These are phyloP conservation scores for Thecocarcelia acutangulata DNA, from an alignment of 2,888 invertebrate genomes.

Conservation along the genomic window DNA sequence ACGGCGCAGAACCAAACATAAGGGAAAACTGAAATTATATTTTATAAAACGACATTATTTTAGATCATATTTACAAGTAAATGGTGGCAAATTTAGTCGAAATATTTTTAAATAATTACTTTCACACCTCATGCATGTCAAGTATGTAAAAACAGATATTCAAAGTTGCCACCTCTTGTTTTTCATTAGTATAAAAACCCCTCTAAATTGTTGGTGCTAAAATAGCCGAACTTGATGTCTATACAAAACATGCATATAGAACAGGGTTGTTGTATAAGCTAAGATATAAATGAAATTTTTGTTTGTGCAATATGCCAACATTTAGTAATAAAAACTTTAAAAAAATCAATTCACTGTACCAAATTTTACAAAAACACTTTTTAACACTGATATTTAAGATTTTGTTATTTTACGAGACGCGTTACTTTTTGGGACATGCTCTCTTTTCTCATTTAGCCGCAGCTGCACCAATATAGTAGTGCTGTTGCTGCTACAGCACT, in stretches of 20 bases:
- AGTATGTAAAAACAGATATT: neutral
- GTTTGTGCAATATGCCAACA: slow-evolving; percentile 13
- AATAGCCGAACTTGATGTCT: slow-evolving; percentile 26
- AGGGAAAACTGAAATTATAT: too few species aligned
- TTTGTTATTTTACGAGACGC: neutral
- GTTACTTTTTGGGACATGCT: slow-evolving; percentile 10
- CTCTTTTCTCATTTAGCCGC: slow-evolving; percentile 5
- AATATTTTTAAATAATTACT: too few species aligned
- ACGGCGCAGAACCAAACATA: too few species aligned
- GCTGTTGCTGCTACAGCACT: slow-evolving; percentile 12
- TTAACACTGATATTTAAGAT: slow-evolving; percentile 22
- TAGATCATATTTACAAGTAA: too few species aligned
- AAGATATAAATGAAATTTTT: slow-evolving; percentile 49
- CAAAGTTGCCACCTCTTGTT: neutral
- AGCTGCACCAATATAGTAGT: neutral
- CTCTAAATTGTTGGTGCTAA: slow-evolving; percentile 8
- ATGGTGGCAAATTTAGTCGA: too few species aligned
- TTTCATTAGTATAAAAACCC: slow-evolving; percentile 14
- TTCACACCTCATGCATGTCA: too few species aligned
- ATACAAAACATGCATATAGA: slow-evolving; percentile 24
- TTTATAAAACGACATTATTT: too few species aligned
- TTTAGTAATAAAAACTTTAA: neutral
- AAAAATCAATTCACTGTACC: slow-evolving; percentile 7
- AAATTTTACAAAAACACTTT: slow-evolving; percentile 33
- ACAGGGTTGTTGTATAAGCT: slow-evolving; percentile 21